Base-by-base conservation (phyloP, 1,140 invertebrate species). In the Ephestia elutella region DNA sequence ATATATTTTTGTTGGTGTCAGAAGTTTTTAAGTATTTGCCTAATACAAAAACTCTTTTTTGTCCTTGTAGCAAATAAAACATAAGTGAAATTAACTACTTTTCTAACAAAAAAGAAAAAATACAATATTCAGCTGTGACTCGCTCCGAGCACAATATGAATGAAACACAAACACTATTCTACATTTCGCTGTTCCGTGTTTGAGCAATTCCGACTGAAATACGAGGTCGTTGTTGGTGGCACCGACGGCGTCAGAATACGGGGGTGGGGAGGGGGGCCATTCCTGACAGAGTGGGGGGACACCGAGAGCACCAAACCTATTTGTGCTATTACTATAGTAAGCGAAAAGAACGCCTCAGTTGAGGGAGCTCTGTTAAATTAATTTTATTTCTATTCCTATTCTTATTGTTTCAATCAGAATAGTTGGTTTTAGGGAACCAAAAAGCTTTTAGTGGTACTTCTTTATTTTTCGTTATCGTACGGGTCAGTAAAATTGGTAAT, bases 161-260 rank as follows among this genome's bases (percentile, higher is more conserved):
- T 68, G 71, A 76, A 80, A 77, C 65, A 71, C 66, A 61, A 75
- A 66, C 44, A 68, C 81, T 77, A 80, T 79, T 85, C 77, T 69
- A 72, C 66, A 73, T 80, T 80, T 74, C 78, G 81, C 73, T 81
- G 75, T 85, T 86, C 82, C 70, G 71, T 85, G 75, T 84, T 86
- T 80, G 77, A 84, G 80, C 82, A 87, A 87, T 86, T 87, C 82
- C 74, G 68, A 74, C 82, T 86, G 78, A 86, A 86, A 86, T 87
- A 87, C 82, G 85, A 82, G 82, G 85, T 87, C 85, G 83, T 87
- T 85, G 85, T 85, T 80, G 82, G 78, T 85, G 80, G 79, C 80
- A 80, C 75, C 75, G 78, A 73, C 78, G 75, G 76, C 71, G 70
- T 69, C 73, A 74, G 71, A 65, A 63, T 68, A 59, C 65, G 70